A percentile compares a stretch with the other conserved stretches of the same genome.
Conservation (phyloP, 53 echinoderm and acorn worm genomes). For the Arbacia lixula region DNA sequence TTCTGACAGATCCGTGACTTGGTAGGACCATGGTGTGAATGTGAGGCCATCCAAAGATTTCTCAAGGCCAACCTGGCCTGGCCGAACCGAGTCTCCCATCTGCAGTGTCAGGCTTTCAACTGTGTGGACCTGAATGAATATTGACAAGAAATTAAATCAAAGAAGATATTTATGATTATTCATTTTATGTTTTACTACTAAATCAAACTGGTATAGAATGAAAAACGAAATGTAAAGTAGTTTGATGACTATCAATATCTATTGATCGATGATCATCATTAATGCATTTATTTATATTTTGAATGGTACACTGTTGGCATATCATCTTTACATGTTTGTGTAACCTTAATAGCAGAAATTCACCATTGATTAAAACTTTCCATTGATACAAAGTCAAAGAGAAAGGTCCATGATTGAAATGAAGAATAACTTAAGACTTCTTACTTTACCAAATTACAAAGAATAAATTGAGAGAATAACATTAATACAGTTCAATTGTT, state of each 20-base stretch:
- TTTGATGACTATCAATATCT: background rate
- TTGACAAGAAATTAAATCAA: too few relatives aligned
- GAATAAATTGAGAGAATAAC: too few relatives aligned
- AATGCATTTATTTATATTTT: too few relatives aligned
- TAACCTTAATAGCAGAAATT: too few relatives aligned
- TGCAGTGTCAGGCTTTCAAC: constrained; percentile 75
- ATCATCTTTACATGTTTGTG: too few relatives aligned
- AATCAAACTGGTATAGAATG: background rate
- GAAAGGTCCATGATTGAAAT: too few relatives aligned
- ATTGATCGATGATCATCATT: background rate
- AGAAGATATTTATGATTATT: background rate
- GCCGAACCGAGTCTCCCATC: constrained; percentile 93
- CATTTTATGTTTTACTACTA: background rate
- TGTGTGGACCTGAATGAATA: constrained; percentile 57
- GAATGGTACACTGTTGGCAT: too few relatives aligned
- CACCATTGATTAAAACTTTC: too few relatives aligned
- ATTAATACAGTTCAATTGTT: too few relatives aligned
- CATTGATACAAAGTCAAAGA: too few relatives aligned
- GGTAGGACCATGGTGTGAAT: constrained; percentile 74
- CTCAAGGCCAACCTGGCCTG: constrained; percentile 71
- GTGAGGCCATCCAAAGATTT: constrained; percentile 76
- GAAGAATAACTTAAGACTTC: too few relatives aligned
- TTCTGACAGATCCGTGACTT: constrained; percentile 61
- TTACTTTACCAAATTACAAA: too few relatives aligned
- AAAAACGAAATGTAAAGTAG: background rate